These are phyloP conservation scores for Drosophila greeni DNA, from an alignment of 2,888 invertebrate species.

Conservation along the genomic window DNA sequence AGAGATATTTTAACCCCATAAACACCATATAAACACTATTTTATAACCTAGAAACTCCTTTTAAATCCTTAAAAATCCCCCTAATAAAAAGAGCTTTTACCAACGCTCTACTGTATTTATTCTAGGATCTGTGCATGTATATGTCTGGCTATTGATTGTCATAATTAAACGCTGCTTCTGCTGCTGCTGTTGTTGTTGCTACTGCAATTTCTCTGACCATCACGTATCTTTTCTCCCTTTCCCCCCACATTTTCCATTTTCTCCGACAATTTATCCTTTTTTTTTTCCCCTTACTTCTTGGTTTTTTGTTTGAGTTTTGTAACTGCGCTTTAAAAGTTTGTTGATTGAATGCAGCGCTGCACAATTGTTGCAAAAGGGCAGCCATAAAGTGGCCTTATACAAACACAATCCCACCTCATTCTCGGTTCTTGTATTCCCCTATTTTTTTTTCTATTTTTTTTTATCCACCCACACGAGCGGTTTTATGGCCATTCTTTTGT, in stretches of 20 bases:
- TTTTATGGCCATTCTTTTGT: constrained; percentile 72
- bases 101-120: constrained; percentile 18
- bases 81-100: not conserved
- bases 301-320: constrained; percentile 61
- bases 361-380: constrained; percentile 72
- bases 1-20: too few species aligned
- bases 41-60: not conserved
- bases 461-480: constrained; percentile 47
- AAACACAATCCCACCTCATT: constrained; percentile 28
- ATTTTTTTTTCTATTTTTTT: not conserved
- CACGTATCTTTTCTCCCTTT: constrained; percentile 36
- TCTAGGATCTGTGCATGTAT: constrained; percentile 8
- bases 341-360: constrained; percentile 70
- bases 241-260: constrained; percentile 7
- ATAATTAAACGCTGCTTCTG: constrained; percentile 64
- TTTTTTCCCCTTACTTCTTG: constrained; percentile 6
- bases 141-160: constrained; percentile 64
- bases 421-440: constrained; percentile 9
- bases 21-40: not conserved
- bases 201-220: constrained; percentile 45
- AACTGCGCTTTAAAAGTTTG: constrained; percentile 71
- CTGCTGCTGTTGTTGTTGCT: constrained; percentile 20
- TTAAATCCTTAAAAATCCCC: not conserved
- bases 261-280: constrained; percentile 15
- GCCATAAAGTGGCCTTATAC: constrained; percentile 69